Conservation (phyloP, 2,113 vertebrate species). For the Leptocoma aspasia region DNA sequence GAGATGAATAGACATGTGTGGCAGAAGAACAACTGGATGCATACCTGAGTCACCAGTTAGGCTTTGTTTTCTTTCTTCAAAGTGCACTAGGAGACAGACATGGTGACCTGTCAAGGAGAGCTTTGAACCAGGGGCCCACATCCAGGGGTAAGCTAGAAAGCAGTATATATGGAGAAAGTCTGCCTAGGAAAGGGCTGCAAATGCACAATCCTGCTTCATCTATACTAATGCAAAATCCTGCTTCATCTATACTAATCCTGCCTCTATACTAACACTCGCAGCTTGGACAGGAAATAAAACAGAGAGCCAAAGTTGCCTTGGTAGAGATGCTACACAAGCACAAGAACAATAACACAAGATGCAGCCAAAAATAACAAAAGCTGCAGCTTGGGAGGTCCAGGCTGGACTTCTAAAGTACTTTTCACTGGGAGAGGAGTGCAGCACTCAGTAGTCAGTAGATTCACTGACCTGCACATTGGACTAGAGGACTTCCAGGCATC, state of each 20-base stretch:
- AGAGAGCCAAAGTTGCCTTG: neutral
- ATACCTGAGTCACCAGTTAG: neutral
- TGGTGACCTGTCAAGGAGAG: neutral
- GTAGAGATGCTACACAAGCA: neutral
- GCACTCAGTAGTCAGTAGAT: neutral
- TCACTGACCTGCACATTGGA: neutral
- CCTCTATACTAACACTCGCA: too few relatives aligned
- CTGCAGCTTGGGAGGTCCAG: neutral
- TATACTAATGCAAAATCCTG: neutral
- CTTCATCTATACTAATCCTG: neutral
- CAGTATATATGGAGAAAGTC: neutral
- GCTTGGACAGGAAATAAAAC: neutral
- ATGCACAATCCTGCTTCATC: neutral
- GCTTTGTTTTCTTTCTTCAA: neutral
- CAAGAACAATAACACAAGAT: neutral
- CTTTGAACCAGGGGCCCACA: neutral
- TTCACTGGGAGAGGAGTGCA: neutral
- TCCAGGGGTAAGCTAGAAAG: neutral
- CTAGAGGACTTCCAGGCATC: neutral
- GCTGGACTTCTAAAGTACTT: neutral
- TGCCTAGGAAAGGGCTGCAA: neutral
- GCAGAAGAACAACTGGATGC: neutral
- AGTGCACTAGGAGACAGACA: neutral
- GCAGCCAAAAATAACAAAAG: neutral
- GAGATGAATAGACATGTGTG: neutral